Evolutionary conservation across 2,888 invertebrate species (phyloP), one percentile per base, ranked within the genome.

Genomic region (Limnephilus rhombicus): DNA sequence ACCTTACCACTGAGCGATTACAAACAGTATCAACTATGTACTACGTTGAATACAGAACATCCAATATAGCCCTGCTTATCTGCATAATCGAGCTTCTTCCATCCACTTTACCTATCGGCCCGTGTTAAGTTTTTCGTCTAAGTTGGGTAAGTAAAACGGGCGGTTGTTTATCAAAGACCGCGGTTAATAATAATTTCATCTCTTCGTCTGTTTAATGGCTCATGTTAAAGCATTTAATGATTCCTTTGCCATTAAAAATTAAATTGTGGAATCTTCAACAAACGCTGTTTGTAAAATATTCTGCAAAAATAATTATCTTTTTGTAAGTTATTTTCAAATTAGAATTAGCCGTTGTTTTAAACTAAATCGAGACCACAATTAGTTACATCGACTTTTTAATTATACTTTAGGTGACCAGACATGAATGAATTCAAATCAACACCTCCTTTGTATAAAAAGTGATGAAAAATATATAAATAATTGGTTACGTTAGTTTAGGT

Each of bases 111-210:
- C 53, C 68, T 88, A 49, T 68, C 88, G 12, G 88, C 3, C n/a
- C 45, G 12, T 83, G 49, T 45, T 86, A 49, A 86, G 45, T 88
- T 88, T 88, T 88, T 88, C n/a, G 68, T 31, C 34, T 53, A 88
- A 29, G 29, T 24, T 88, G 88, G 24, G 5, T 29, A n/a, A 18
- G 68, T 88, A 80, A 86, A 88, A 80, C 88, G 4, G 45, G 89
- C 89, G 89, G 89, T 41, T 41, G 81, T 80, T 80, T 15, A 81
- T 89, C 89, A 89, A 80, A 89, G 80, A 24, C 45, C 29, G 81
- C 81, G 80, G 89, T 45, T 41, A 89, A 89, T 89, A 41, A 80
- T n/a, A 29, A n/a, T 29, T 81, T 88, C 68, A 88, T 80, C 68
- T 53, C 68, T 18, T 88, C 24, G 80, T 83, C 83, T 83, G 83